Evolutionary conservation across 2,888 invertebrate genomes (phyloP), one percentile per base, ranked within the genome.

Genomic region (Ditula angustiorana): DNA sequence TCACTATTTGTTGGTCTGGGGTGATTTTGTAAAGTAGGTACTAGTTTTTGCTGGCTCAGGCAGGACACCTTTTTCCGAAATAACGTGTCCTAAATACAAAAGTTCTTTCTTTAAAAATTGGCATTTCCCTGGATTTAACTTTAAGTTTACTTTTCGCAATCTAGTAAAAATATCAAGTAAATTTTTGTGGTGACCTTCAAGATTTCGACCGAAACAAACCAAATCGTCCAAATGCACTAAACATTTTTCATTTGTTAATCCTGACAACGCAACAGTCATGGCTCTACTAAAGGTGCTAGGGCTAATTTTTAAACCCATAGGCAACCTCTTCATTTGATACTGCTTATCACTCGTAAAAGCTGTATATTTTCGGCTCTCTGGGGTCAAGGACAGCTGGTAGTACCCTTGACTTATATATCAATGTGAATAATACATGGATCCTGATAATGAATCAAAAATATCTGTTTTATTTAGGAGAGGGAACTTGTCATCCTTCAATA

Each of bases 341-440:
- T 63, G 60, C 16, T 35, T 10, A 23, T 26, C 37, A n/a, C 61
- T 62, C 2, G 61, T 66, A 30, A 68, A 68, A 5, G 63, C 57
- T 13, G 67, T 67, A 8, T 30, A 21, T 33, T 60, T 50, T 21
- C 66, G 46, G 49, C 44, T 50, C 2, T 57, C 37, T 23, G 30
- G 19, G 5, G 26, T 30, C 7, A 56, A 65, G 7, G 13, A 26
- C 19, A 44, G 16, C 24, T 65, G 60, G 16, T 66, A 66, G 23
- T 57, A 66, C 5, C 50, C 33, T 24, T 61, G 60, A 50, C 16
- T 21, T 19, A 66, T 26, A 26, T 66, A 50, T n/a, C 60, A n/a
- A 30, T 66, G 55, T 5, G 13, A 21, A 16, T 37, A 66, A 41
- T 65, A 55, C 8, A 61, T 16, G 2, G 33, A 16, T 11, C 61